A percentile compares a stretch with the other conserved stretches of the same genome.
Conservation (phyloP, 2,888 invertebrate genomes). For the Trachelus iudaicus region DNA sequence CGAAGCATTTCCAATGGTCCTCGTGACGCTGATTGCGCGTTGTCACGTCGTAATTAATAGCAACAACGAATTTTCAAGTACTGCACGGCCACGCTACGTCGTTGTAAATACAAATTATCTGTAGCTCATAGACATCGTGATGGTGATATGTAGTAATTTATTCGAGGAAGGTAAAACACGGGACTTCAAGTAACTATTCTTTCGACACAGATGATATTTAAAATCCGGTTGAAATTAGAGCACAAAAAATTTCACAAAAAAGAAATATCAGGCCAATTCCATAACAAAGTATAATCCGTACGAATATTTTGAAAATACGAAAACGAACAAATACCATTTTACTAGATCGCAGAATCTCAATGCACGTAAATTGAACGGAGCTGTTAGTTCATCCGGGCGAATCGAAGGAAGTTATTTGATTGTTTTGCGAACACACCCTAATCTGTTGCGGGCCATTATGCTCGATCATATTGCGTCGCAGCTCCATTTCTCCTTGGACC, state of each 20-base stretch:
- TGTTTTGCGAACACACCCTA: conserved; percentile 41
- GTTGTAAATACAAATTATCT: background rate
- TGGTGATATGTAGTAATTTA: background rate
- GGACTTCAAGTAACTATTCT: background rate
- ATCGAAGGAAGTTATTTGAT: conserved; percentile 31
- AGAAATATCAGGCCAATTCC: background rate
- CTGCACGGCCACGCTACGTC: background rate
- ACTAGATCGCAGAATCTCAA: background rate
- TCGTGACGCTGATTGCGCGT: background rate
- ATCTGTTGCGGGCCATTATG: conserved; percentile 55
- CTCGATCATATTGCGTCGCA: conserved; percentile 55
- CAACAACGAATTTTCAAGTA: background rate
- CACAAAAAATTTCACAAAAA: background rate
- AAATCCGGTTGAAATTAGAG: no score
- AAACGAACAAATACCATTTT: background rate
- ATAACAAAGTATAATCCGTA: background rate
- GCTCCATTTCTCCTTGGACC: conserved; percentile 46
- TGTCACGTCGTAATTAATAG: background rate
- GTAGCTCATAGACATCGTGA: background rate
- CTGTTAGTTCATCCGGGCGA: conserved; percentile 3
- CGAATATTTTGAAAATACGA: background rate
- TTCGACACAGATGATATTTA: no score
- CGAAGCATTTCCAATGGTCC: background rate
- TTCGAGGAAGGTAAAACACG: background rate
- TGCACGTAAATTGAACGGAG: background rate